Base-by-base conservation (phyloP, 2,888 invertebrate genomes). In the Andrena hattorfiana region DNA sequence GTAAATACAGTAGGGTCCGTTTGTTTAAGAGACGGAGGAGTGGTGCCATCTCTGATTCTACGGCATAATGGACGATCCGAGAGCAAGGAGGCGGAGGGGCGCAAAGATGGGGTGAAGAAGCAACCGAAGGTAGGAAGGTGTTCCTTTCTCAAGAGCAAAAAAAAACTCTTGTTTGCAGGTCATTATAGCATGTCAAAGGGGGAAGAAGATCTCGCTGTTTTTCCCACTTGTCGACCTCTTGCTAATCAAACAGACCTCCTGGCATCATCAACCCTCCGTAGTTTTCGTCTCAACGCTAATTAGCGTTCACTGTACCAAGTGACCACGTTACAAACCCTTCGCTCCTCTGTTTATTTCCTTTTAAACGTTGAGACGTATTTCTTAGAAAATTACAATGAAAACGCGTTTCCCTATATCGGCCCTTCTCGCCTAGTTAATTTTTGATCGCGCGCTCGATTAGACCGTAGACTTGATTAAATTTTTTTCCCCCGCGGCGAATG, bases 141-240 rank as follows among this genome's bases (percentile, higher is more conserved):
- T 77, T 78, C 82, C 81, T 73, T 80, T 84, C 79, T 78, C 72
- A 78, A 85, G 86, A 84, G 81, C 51, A 77, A 87, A 32, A 69
- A 20, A 84, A 77, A 87, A 86, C 86, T 85, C 86, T 90, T 93
- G 92, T 93, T 93, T 93, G 93, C 92, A 92, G 90, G 90, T 93
- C 92, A 92, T 93, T 93, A 93, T 90, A 82, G 81, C 86, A 84
- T 89, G 89, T 83, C 86, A 85, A 85, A 90, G 76, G 84, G 83
- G 71, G 35, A 83, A 84, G 85, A 85, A 87, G 89, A 86, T 88
- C 87, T 88, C 80, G 51, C 74, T 78, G 77, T 79, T 78, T 85
- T 81, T 77, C 77, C 77, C 70, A 8, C 60, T 80, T 66, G 77
- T 51, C 62, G 42, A 72, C 69, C 70, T 81, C 51, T 23, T 35